phyloP scores from a whole-genome alignment of 2,888 invertebrate species.

The Cerceris ruficornis region DNA sequence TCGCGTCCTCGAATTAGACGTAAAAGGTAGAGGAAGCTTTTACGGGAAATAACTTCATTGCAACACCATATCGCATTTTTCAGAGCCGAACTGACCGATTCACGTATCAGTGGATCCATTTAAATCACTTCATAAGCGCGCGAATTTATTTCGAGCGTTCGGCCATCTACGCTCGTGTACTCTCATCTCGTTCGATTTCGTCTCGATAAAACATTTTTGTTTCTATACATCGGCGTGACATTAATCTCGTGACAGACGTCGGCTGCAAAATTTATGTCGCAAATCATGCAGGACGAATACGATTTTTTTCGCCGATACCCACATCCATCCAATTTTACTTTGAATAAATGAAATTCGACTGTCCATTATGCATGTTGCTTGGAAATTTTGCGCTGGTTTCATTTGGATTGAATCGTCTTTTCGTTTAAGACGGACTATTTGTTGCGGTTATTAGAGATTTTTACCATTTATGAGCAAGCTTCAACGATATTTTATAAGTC shows the following conservation, averaged over 20 bases:
- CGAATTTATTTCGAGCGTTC: constrained; percentile 9
- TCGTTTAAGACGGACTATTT: too few species aligned
- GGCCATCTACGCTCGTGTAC: not conserved
- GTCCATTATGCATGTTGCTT: constrained; percentile 10
- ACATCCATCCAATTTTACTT: not conserved
- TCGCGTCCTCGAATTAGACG: constrained; percentile 14
- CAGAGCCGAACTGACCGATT: not conserved
- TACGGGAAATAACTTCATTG: constrained; percentile 10
- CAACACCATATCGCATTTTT: constrained; percentile 2
- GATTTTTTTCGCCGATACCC: not conserved
- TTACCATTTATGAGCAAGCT: too few species aligned
- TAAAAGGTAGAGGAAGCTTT: not conserved
- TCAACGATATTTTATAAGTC: too few species aligned
- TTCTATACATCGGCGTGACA: not conserved
- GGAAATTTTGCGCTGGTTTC: not conserved
- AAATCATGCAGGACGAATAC: constrained; percentile 6
- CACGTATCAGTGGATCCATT: constrained; percentile 4
- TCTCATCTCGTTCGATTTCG: not conserved
- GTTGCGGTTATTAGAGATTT: too few species aligned
- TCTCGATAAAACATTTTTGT: not conserved
- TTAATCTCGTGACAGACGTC: constrained; percentile 1
- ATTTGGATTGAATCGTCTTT: too few species aligned
- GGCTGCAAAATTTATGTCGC: constrained; percentile 8
- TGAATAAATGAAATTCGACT: constrained; percentile 9
- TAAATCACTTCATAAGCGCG: constrained; percentile 11